Percentiles rank a stretch among this genome's conserved stretches.
phyloP scores from a whole-genome alignment of 2,797 vertebrate genomes.

The Schizopygopsis pylzovi region DNA sequence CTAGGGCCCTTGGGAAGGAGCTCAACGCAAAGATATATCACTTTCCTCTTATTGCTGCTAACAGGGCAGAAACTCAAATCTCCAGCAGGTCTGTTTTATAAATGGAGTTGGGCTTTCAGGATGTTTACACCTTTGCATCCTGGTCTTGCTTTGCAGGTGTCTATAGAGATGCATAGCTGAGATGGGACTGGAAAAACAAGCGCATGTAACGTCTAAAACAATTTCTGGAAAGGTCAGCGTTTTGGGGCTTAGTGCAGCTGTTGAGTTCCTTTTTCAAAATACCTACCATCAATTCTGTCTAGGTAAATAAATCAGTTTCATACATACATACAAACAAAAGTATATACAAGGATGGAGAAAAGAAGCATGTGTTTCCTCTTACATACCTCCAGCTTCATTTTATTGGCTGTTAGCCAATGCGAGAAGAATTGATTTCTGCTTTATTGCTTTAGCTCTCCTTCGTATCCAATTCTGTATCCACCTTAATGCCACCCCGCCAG shows the following conservation, averaged over 20 bases:
- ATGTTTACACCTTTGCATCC: slow-evolving; percentile 46
- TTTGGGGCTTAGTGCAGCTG: slow-evolving; percentile 31
- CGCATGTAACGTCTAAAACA: background rate
- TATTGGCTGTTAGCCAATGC: slow-evolving; percentile 40
- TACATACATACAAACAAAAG: background rate
- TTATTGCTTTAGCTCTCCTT: slow-evolving; percentile 59
- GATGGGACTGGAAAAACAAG: slow-evolving; percentile 22
- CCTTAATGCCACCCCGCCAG: slow-evolving; percentile 63
- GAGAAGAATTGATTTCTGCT: slow-evolving; percentile 57
- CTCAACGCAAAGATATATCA: slow-evolving; percentile 56
- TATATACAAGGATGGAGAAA: background rate
- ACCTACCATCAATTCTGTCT: background rate
- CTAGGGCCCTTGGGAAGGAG: slow-evolving; percentile 42
- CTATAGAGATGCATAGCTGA: slow-evolving; percentile 35
- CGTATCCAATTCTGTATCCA: slow-evolving; percentile 55
- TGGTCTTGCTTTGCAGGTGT: slow-evolving; percentile 50
- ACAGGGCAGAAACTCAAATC: slow-evolving; percentile 58
- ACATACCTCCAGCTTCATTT: slow-evolving; percentile 17
- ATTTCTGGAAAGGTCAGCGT: slow-evolving; percentile 33
- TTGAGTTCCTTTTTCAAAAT: slow-evolving; percentile 3
- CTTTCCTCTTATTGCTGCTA: slow-evolving; percentile 56
- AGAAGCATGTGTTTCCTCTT: background rate
- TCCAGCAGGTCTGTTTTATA: slow-evolving; percentile 57
- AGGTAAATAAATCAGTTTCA: slow-evolving; percentile 7
- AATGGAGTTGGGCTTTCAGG: slow-evolving; percentile 48